These are phyloP conservation scores for Ornithorhynchus anatinus DNA, from an alignment of 2,113 vertebrate species.

Conservation along the genomic window DNA sequence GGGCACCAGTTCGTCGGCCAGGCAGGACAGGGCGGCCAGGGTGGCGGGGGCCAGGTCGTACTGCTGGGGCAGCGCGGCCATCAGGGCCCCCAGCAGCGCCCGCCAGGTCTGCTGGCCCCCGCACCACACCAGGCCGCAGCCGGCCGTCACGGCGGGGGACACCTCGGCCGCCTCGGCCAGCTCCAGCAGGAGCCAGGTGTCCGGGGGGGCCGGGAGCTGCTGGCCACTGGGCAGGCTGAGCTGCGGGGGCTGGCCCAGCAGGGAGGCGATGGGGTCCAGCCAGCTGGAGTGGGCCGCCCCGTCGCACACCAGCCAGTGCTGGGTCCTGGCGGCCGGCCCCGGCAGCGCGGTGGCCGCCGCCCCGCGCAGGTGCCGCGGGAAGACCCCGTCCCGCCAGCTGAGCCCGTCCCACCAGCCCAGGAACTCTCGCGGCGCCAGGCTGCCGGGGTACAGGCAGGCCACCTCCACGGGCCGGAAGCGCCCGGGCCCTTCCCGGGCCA, in stretches of 20 bases:
- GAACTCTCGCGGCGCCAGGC: slow-evolving; percentile 73
- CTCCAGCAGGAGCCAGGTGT: slow-evolving; percentile 77
- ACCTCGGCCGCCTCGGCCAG: slow-evolving; percentile 67
- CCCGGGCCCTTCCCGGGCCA: slow-evolving; percentile 13
- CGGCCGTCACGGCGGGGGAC: slow-evolving; percentile 71
- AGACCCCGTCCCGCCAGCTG: slow-evolving; percentile 71
- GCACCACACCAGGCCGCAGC: slow-evolving; percentile 74
- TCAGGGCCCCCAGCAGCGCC: slow-evolving; percentile 67
- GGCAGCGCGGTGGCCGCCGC: neutral
- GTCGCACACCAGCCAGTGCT: slow-evolving; percentile 83
- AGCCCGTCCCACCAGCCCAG: slow-evolving; percentile 66
- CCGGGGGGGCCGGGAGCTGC: slow-evolving; percentile 49
- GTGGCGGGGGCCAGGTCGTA: slow-evolving; percentile 61
- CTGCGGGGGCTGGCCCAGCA: slow-evolving; percentile 58
- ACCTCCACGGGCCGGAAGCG: slow-evolving; percentile 57
- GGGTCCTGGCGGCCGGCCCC: neutral
- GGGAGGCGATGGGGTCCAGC: slow-evolving; percentile 75
- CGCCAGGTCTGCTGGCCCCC: slow-evolving; percentile 75
- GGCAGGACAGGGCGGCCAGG: slow-evolving; percentile 62
- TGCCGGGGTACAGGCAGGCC: slow-evolving; percentile 76
- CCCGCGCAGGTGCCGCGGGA: slow-evolving; percentile 38
- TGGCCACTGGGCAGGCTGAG: slow-evolving; percentile 76
- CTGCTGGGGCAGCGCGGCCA: slow-evolving; percentile 61
- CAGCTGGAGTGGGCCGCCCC: slow-evolving; percentile 72
- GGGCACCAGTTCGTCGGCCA: slow-evolving; percentile 76